Conservation (phyloP, 2,797 vertebrate genomes). For the Danio kyathit region DNA sequence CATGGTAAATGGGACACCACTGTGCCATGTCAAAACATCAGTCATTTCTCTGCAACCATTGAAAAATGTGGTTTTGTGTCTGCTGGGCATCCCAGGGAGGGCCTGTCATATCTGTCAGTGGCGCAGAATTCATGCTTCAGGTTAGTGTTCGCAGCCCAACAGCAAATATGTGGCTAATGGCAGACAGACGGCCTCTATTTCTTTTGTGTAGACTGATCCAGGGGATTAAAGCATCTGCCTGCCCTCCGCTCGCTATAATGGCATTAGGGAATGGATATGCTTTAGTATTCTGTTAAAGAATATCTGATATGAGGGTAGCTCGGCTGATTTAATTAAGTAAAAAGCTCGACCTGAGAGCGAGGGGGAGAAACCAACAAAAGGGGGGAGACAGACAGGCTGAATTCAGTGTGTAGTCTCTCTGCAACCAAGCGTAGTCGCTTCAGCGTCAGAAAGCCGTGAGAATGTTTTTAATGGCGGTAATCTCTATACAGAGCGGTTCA, state of each 20-base stretch:
- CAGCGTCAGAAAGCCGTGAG: slow-evolving; percentile 44
- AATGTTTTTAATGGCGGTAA: slow-evolving; percentile 55
- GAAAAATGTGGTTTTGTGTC: slow-evolving; percentile 33
- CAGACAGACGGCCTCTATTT: slow-evolving; percentile 70
- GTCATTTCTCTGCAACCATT: slow-evolving; percentile 43
- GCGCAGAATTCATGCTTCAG: slow-evolving; percentile 42
- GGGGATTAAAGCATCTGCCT: slow-evolving; percentile 82
- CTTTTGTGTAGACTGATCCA: slow-evolving; percentile 74
- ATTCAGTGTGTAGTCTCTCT: slow-evolving; percentile 59
- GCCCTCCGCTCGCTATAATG: slow-evolving; percentile 75
- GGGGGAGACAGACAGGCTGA: slow-evolving; percentile 58
- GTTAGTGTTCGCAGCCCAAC: slow-evolving; percentile 48
- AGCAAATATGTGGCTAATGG: slow-evolving; percentile 74
- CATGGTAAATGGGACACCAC: slow-evolving; percentile 48
- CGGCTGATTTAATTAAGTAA: slow-evolving; percentile 81
- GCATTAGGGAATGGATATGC: slow-evolving; percentile 81
- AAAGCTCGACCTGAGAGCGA: slow-evolving; percentile 71
- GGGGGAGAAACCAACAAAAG: slow-evolving; percentile 48
- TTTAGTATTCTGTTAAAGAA: slow-evolving; percentile 81
- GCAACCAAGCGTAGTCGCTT: slow-evolving; percentile 45
- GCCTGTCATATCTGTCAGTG: slow-evolving; percentile 56
- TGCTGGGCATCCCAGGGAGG: slow-evolving; percentile 43
- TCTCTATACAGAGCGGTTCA: slow-evolving; percentile 33
- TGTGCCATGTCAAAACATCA: slow-evolving; percentile 57
- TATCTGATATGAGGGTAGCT: slow-evolving; percentile 76